phyloP scores from a whole-genome alignment of 2,113 vertebrate species.

The Motacilla tschutschensis region DNA sequence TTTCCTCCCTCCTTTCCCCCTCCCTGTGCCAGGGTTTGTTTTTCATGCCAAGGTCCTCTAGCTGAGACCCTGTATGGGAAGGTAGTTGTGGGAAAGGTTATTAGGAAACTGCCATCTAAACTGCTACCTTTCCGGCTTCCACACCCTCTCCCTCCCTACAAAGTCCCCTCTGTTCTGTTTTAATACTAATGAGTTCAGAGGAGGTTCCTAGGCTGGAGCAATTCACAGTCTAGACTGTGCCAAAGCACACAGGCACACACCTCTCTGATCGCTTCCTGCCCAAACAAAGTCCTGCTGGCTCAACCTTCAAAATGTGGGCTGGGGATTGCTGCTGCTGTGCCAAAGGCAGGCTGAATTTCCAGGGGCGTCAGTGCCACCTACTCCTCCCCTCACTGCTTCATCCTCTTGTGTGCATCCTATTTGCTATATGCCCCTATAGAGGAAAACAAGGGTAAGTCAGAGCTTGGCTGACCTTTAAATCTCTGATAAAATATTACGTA shows the following conservation, averaged over 20 bases:
- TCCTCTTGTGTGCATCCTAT: neutral
- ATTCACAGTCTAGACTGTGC: conserved; percentile 39
- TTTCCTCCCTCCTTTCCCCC: neutral
- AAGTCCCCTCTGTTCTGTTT: conserved; percentile 51
- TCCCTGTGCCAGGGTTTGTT: neutral
- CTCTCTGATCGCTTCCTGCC: conserved; percentile 66
- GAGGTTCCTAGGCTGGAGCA: conserved; percentile 44
- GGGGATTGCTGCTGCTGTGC: neutral
- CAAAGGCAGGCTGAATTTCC: conserved; percentile 35
- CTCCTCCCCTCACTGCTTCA: conserved; percentile 5
- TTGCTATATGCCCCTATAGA: neutral
- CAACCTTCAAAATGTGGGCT: neutral
- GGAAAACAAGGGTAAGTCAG: conserved; percentile 31
- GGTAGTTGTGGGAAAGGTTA: conserved; percentile 60
- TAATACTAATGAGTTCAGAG: conserved; percentile 43
- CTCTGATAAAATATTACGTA: conserved; percentile 43
- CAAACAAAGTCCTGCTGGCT: conserved; percentile 48
- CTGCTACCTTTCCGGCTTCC: conserved; percentile 45
- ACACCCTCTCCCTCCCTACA: conserved; percentile 31
- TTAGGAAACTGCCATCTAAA: conserved; percentile 42
- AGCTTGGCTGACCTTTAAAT: conserved; percentile 62
- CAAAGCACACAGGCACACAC: conserved; percentile 70
- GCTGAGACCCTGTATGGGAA: conserved; percentile 20
- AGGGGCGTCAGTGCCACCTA: neutral
- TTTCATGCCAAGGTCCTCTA: conserved; percentile 21